Evolutionary conservation across 2,888 invertebrate genomes (phyloP), one percentile per base, ranked within the genome.

Genomic region (Noctua janthina): DNA sequence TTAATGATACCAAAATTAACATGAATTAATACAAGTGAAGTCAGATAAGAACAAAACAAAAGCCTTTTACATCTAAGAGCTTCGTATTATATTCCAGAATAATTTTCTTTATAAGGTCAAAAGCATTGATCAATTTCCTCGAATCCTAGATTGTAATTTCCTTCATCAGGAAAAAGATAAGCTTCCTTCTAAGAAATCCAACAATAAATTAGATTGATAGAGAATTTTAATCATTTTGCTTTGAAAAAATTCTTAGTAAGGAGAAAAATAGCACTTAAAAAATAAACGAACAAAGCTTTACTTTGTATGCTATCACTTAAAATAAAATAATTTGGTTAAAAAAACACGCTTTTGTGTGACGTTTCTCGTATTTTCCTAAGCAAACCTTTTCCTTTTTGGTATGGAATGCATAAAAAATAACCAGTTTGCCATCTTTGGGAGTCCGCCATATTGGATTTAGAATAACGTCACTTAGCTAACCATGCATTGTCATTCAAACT

Each of bases 131-230:
- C 62, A 86, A 74, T 78, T 78, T 82, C 83, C 83, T 86, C n/a
- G 59, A 62, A 79, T 66, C 66, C 29, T 29, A 75, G 79, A 73
- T 83, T 29, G 17, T 64, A 75, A 86, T 85, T 86, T 79, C 79
- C 72, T 83, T 75, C 8, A 74, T 74, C 67, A 64, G 29, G 56
- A 51, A 73, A 82, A 73, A 62, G 46, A 20, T 43, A 29, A 29
- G 17, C 59, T 81, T 54, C 23, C 39, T 75, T 75, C 23, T 49
- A 46, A 54, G 35, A 67, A 81, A 67, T 70, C 64, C 11, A 59
- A 68, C 5, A 83, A 70, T 80, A 35, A 46, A 39, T 66, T 35
- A 74, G 56, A 68, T 75, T 80, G 46, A 54, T 62, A 39, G 49
- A 56, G 51, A 70, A 83, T 54, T 49, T 43, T 43, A 72, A 62